phyloP scores from a whole-genome alignment of 2,888 invertebrate genomes.

The Maniola hyperantus region DNA sequence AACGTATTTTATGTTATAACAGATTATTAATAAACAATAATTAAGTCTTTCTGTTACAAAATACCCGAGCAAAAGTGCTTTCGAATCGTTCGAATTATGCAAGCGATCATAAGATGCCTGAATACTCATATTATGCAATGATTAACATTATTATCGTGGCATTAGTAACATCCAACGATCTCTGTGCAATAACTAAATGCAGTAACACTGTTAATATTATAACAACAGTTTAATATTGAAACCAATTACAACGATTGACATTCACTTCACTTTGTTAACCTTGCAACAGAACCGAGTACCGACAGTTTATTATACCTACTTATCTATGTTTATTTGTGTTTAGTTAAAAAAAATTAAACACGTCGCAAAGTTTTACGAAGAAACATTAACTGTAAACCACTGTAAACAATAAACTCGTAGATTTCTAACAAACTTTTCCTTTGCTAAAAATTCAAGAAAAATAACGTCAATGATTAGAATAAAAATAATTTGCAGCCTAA shows the following conservation, averaged over 20 bases:
- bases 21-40: neutral
- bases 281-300: constrained; percentile 4
- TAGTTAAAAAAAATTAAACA: too few relatives aligned
- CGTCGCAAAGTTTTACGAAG: too few relatives aligned
- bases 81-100: constrained; percentile 10
- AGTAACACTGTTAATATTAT: neutral
- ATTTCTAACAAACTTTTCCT: too few relatives aligned
- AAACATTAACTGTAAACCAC: too few relatives aligned
- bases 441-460: too few relatives aligned
- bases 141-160: neutral
- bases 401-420: too few relatives aligned
- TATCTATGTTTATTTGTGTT: too few relatives aligned
- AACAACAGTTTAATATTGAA: constrained; percentile 6
- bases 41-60: constrained; percentile 10
- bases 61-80: constrained; percentile 5
- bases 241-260: constrained; percentile 13
- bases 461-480: too few relatives aligned
- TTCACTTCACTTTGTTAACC: constrained; percentile 12
- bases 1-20: neutral
- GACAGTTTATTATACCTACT: neutral
- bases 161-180: neutral
- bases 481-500: too few relatives aligned
- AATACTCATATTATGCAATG: neutral
- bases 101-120: constrained; percentile 9
- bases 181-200: neutral